Percentiles rank a stretch among this genome's conserved stretches.
Conservation (phyloP, 2,797 vertebrate genomes). For the Salarias fasciatus region DNA sequence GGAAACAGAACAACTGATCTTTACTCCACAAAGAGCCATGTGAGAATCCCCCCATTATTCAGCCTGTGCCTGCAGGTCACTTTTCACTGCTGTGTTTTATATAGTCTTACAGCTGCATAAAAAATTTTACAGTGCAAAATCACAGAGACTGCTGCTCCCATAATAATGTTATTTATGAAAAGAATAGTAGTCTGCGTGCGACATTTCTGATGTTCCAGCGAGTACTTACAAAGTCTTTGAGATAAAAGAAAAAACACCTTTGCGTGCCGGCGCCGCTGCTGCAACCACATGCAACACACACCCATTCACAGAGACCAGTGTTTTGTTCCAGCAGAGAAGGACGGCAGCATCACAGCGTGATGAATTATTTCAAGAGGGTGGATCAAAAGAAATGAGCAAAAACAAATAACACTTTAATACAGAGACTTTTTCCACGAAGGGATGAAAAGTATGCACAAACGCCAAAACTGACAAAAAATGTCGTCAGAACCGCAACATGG, state of each 20-base stretch:
- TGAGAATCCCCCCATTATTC: not conserved
- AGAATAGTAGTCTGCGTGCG: not conserved
- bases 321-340: constrained; percentile 22
- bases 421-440: constrained; percentile 15
- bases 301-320: constrained; percentile 9
- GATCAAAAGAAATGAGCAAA: constrained; percentile 26
- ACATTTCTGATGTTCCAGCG: constrained; percentile 21
- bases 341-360: constrained; percentile 14
- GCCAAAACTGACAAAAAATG: constrained; percentile 2
- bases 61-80: not conserved
- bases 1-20: constrained; percentile 15
- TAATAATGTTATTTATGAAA: constrained; percentile 21
- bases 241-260: constrained; percentile 12
- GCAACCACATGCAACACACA: constrained; percentile 14
- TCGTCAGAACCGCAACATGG: constrained; percentile 3
- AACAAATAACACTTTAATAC: constrained; percentile 9
- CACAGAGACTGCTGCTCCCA: not conserved
- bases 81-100: not conserved
- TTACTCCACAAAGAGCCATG: constrained; percentile 1
- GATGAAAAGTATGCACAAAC: constrained; percentile 15
- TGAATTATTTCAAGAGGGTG: constrained; percentile 20
- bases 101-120: constrained; percentile 31
- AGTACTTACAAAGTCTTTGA: constrained; percentile 6
- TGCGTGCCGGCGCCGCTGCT: constrained; percentile 1
- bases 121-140: constrained; percentile 21